These are phyloP conservation scores for Anarhynchus alexandrinus DNA, from an alignment of 2,113 vertebrate genomes.

Conservation along the genomic window DNA sequence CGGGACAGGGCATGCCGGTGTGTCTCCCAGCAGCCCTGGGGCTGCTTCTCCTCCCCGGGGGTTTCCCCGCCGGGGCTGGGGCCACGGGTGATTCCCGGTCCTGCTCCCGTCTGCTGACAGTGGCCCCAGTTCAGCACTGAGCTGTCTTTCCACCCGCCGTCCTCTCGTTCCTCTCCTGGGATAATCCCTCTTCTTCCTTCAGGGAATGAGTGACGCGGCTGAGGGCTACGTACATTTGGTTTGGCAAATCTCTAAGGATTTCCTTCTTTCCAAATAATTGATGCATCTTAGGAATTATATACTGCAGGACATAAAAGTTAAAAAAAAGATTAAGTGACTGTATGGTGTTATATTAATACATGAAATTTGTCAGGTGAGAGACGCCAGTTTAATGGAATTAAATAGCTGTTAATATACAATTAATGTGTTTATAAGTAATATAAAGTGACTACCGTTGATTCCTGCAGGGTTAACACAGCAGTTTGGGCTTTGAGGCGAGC, in stretches of 20 bases:
- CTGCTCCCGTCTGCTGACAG: accelerated
- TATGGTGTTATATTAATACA: not conserved
- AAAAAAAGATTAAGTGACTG: not conserved
- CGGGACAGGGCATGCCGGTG: no score
- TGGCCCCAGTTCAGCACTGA: not conserved
- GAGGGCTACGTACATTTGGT: not conserved
- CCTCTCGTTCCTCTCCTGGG: not conserved
- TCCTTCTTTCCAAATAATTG: not conserved
- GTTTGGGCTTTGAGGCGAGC: no score
- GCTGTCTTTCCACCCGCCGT: not conserved
- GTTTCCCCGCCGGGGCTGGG: no score
- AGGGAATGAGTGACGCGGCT: accelerated
- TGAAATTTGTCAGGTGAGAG: not conserved
- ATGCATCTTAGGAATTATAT: not conserved
- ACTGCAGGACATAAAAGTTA: not conserved
- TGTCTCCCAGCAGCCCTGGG: not conserved
- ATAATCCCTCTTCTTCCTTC: no score
- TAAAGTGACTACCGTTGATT: no score
- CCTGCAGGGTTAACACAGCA: not conserved
- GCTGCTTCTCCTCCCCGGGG: not conserved
- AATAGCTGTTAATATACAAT: not conserved
- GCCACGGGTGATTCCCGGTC: not conserved
- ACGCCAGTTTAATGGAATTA: not conserved
- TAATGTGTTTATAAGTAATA: not conserved
- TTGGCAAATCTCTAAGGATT: not conserved